Base-by-base conservation (phyloP, 2,888 invertebrate species). In the Catocala nupta region DNA sequence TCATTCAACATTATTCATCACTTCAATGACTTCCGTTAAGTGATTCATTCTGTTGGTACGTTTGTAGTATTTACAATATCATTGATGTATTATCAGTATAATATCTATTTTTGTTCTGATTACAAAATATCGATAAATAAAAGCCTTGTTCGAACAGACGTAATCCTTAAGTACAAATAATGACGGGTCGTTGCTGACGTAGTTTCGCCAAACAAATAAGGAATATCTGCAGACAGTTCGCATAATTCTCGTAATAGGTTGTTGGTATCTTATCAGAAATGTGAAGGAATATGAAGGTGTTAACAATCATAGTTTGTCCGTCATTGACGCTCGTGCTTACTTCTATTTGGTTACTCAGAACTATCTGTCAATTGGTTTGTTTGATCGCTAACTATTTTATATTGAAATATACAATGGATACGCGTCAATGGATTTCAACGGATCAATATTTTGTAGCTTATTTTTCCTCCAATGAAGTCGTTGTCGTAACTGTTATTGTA, bases 141-240 rank as follows among this genome's bases (percentile, higher is more conserved):
- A 68, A 72, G 53, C 71, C 68, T 74, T 82, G 77, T 80, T 73
- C 59, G 36, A 49, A 57, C 48, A 55, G 42, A 78, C 81, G 81
- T 81, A 77, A 81, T 75, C 73, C 61, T 71, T 71, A 56, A 65
- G 59, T 73, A 70, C 73, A 82, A 81, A 84, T 77, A 83, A 74
- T 80, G 73, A 71, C 70, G 34, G 47, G 33, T 51, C 39, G 42
- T 44, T 51, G 50, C 68, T 82, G 77, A 82, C 81, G 77, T 62
- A 65, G 66, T 70, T 39, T 39, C 68, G 66, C 75, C 74, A 79
- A 74, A 81, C 69, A 79, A 49, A 67, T 59, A 75, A 48, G 13
- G 60, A 58, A 70, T 72, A 69, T 77, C 68, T 67, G 8, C 53
- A 73, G 71, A 79, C 77, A 39, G 25, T 62, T 63, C 25, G 53